A percentile compares a stretch with the other conserved stretches of the same genome.
Evolutionary conservation across 2,888 invertebrate species (phyloP).

Genomic region (Saturnia pavonia): DNA sequence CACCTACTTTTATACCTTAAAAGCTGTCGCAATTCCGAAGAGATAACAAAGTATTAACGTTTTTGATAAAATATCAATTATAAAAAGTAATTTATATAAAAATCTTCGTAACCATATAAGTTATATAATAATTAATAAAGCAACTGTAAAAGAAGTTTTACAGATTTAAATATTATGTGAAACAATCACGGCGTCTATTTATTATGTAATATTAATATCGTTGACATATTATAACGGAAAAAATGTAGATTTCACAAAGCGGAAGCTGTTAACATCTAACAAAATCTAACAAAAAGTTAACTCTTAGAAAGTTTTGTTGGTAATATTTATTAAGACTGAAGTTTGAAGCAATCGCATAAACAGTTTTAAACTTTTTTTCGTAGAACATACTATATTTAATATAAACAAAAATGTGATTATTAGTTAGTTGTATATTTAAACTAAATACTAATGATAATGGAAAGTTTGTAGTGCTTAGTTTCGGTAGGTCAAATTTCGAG

Average conservation of each 20-base stretch:
- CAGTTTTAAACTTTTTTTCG: not conserved
- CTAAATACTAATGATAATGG: no score
- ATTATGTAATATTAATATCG: slow-evolving; percentile 3
- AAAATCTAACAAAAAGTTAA: not conserved
- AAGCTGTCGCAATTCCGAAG: no score
- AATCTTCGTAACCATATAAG: not conserved
- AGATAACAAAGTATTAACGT: no score
- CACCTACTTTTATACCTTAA: no score
- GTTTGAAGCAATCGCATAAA: not conserved
- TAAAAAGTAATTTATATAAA: no score
- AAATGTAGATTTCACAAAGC: not conserved
- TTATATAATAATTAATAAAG: not conserved
- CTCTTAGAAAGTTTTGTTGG: not conserved
- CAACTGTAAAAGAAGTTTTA: not conserved
- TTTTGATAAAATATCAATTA: no score
- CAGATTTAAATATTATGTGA: not conserved
- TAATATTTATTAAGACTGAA: not conserved
- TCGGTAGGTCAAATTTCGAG: no score
- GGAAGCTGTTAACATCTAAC: not conserved
- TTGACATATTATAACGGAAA: slow-evolving; percentile 6
- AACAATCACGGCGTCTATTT: not conserved
- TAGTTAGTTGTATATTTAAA: no score
- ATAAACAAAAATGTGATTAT: no score
- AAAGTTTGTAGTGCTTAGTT: no score
- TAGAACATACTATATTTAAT: not conserved